Evolutionary conservation across 2,797 vertebrate genomes (phyloP).

Genomic region (Poecilia wingei): DNA sequence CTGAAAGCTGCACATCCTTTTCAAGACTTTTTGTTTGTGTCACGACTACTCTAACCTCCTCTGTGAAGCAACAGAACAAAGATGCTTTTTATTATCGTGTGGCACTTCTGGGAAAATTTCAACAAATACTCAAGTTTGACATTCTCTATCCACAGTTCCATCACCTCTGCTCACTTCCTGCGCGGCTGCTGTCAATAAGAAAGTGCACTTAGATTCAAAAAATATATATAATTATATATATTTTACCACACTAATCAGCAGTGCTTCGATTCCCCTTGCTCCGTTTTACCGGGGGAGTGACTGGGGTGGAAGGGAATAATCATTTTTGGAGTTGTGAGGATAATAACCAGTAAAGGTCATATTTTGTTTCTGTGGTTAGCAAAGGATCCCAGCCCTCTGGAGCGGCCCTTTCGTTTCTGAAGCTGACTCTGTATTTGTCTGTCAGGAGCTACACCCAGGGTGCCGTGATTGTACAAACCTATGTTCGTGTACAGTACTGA

Average conservation of each 20-base stretch:
- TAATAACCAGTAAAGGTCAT: constrained; percentile 65
- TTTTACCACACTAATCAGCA: constrained; percentile 70
- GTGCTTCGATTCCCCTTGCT: constrained; percentile 72
- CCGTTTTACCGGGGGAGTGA: constrained; percentile 42
- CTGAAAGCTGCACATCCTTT: constrained; percentile 28
- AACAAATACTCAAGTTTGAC: constrained; percentile 12
- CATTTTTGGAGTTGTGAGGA: constrained; percentile 39
- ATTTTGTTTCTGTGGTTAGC: constrained; percentile 82
- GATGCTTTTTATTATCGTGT: constrained; percentile 48
- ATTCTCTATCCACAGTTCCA: constrained; percentile 37
- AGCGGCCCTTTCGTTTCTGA: constrained; percentile 63
- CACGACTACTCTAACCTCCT: constrained; percentile 35
- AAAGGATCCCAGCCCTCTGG: constrained; percentile 74
- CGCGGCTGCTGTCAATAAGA: constrained; percentile 67
- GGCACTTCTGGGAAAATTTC: constrained; percentile 59
- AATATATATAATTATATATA: constrained; percentile 13
- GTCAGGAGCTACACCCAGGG: constrained; percentile 75
- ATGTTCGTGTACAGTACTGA: constrained; percentile 91
- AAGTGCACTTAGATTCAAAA: constrained; percentile 72
- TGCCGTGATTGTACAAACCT: constrained; percentile 84
- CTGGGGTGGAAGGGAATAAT: background rate
- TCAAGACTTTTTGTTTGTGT: constrained; percentile 35
- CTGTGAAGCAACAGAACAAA: constrained; percentile 48
- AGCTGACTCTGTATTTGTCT: constrained; percentile 50
- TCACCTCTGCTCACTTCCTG: constrained; percentile 73